These are phyloP conservation scores for Mus pahari DNA, from an alignment of 2,113 vertebrate species.

Conservation along the genomic window DNA sequence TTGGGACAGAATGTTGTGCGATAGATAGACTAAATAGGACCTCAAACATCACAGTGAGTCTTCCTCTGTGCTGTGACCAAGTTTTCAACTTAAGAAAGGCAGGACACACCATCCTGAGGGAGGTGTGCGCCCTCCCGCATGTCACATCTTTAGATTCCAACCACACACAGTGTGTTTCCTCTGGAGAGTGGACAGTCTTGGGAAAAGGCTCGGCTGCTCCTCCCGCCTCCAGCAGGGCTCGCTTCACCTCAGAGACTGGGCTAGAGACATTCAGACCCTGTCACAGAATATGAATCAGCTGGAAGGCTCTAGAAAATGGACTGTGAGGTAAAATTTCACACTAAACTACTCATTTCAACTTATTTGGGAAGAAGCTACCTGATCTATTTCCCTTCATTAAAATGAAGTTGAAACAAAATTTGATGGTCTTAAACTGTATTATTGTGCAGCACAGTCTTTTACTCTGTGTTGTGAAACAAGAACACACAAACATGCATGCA, in stretches of 20 bases:
- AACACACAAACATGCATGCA: no score
- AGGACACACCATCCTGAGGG: neutral
- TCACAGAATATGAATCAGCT: neutral
- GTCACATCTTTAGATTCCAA: neutral
- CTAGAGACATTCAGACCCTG: no score
- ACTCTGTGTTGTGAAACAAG: neutral
- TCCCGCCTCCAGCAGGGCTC: neutral
- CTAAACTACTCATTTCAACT: neutral
- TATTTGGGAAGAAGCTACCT: neutral
- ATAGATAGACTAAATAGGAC: neutral
- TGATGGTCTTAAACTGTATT: neutral
- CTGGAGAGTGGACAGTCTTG: neutral
- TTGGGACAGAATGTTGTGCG: neutral
- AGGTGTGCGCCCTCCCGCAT: neutral
- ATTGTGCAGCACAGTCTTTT: neutral
- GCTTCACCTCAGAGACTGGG: neutral
- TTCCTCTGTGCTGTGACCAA: neutral
- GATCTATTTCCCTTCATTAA: neutral
- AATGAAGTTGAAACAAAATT: neutral
- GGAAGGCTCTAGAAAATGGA: neutral
- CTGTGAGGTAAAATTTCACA: neutral
- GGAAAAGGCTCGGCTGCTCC: neutral
- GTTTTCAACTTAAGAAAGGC: neutral
- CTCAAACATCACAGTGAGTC: neutral
- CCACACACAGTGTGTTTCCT: neutral